Evolutionary conservation across 2,113 vertebrate genomes (phyloP).

Genomic region (Lipotes vexillifer): DNA sequence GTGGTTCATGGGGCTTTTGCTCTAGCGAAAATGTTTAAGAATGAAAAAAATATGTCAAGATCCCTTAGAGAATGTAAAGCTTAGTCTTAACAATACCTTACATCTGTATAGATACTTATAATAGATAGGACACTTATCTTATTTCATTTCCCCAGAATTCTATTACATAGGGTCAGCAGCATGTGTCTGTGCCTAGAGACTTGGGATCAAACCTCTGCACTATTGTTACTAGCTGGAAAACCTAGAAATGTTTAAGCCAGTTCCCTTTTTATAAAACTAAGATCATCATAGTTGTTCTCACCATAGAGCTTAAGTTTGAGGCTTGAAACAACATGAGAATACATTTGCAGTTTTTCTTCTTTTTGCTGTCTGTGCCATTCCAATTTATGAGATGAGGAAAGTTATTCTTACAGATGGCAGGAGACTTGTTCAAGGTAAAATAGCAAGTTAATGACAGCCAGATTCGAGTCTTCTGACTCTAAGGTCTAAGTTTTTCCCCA

Average conservation of each 20-base stretch:
- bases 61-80: neutral
- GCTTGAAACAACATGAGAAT: neutral
- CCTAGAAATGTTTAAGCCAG: neutral
- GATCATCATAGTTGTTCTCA: neutral
- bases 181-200: neutral
- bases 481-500: neutral
- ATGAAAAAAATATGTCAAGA: neutral
- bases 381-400: neutral
- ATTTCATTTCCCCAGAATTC: slow-evolving; percentile 4
- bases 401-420: neutral
- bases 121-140: neutral
- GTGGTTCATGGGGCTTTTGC: neutral
- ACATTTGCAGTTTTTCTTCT: neutral
- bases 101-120: neutral
- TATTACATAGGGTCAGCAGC: neutral
- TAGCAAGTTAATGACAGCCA: neutral
- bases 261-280: neutral
- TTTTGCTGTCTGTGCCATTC: neutral
- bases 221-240: neutral
- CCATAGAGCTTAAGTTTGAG: neutral
- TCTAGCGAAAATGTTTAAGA: slow-evolving; percentile 10
- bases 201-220: neutral
- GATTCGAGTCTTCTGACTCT: neutral
- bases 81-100: neutral
- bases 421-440: neutral